A percentile compares a stretch with the other conserved stretches of the same genome.
These are phyloP conservation scores for Terrapene triunguis DNA, from an alignment of 2,113 vertebrate species.

Conservation along the genomic window DNA sequence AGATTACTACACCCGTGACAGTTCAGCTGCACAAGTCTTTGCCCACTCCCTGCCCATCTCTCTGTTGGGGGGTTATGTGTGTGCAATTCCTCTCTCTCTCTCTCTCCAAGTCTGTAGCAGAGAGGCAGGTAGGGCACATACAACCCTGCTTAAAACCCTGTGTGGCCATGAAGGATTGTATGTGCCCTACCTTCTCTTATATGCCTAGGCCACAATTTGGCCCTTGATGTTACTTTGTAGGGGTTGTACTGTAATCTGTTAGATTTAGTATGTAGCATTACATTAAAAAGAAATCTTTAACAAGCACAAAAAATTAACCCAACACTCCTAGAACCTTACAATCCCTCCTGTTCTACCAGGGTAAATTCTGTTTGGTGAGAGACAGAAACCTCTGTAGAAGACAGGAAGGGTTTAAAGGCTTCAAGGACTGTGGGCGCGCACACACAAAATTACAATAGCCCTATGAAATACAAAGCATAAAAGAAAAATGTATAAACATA, in stretches of 20 bases:
- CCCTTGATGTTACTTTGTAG: not conserved
- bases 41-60: not conserved
- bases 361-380: not conserved
- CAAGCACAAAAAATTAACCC: not conserved
- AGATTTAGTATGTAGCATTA: not conserved
- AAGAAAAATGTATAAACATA: not conserved
- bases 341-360: not conserved
- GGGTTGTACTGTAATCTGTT: not conserved
- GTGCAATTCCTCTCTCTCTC: not conserved
- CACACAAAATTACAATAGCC: not conserved
- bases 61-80: not conserved
- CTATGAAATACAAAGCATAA: not conserved
- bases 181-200: not conserved
- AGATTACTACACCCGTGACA: not conserved
- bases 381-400: not conserved
- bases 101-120: not conserved
- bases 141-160: not conserved
- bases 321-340: not conserved
- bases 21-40: not conserved
- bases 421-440: not conserved
- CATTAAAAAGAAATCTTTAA: not conserved
- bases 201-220: fast-evolving
- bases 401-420: not conserved
- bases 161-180: not conserved
- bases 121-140: fast-evolving